phyloP scores from a whole-genome alignment of 2,888 invertebrate genomes.

The Melinopterus prodromus region DNA sequence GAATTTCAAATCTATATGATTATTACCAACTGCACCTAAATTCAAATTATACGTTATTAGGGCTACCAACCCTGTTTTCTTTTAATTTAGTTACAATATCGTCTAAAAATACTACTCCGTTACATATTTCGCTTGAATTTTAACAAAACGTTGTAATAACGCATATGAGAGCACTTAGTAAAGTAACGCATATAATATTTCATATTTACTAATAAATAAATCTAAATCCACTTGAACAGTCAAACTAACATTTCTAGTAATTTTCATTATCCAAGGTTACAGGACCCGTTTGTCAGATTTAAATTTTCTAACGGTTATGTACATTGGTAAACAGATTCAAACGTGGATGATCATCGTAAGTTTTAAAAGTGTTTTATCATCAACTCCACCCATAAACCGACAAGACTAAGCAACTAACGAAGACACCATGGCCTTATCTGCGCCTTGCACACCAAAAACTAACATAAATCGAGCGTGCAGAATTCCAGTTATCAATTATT shows the following conservation, averaged over 20 bases:
- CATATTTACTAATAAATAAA: too few species aligned
- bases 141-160: too few species aligned
- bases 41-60: too few species aligned
- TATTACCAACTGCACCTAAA: too few species aligned
- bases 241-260: neutral
- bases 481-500: conserved; percentile 18
- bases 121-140: too few species aligned
- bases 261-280: neutral
- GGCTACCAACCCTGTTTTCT: too few species aligned
- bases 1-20: too few species aligned
- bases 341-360: neutral
- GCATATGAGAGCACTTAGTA: too few species aligned
- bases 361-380: conserved; percentile 15
- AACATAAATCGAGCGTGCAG: conserved; percentile 13
- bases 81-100: too few species aligned
- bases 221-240: neutral
- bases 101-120: too few species aligned
- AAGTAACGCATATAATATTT: too few species aligned
- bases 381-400: neutral
- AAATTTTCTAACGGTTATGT: conserved; percentile 19
- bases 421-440: conserved; percentile 39
- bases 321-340: conserved; percentile 19
- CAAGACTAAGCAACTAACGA: too few species aligned
- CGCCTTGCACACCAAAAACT: conserved; percentile 46
- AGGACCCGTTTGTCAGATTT: conserved; percentile 7